A percentile compares a stretch with the other conserved stretches of the same genome.
Evolutionary conservation across 2,888 invertebrate species (phyloP).

Genomic region (Teleiodes luculella): DNA sequence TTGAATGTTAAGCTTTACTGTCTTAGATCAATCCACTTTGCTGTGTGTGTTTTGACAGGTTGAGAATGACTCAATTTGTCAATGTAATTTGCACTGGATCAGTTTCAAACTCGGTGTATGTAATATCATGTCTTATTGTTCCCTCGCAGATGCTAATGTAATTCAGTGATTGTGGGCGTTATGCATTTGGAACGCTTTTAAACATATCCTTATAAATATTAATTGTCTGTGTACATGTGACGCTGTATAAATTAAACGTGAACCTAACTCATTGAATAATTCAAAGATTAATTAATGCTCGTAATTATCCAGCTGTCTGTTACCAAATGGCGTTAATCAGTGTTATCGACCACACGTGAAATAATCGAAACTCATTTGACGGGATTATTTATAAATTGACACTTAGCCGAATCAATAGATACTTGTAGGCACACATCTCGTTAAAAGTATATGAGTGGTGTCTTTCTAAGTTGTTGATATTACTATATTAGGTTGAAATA

Average conservation of each 20-base stretch:
- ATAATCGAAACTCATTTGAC: not conserved
- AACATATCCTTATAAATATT: constrained; percentile 57
- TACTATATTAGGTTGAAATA: too few species aligned
- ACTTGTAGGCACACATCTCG: too few species aligned
- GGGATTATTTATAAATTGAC: not conserved
- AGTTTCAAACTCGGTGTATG: constrained; percentile 25
- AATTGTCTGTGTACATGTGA: constrained; percentile 35
- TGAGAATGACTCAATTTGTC: constrained; percentile 47
- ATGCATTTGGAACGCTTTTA: constrained; percentile 55
- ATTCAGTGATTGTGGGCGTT: constrained; percentile 43
- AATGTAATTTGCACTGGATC: constrained; percentile 41
- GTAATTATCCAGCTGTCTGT: constrained; percentile 5
- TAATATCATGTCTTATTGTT: constrained; percentile 43
- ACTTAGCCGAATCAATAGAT: not conserved
- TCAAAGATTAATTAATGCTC: constrained; percentile 23
- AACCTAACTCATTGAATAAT: constrained; percentile 36
- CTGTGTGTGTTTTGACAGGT: constrained; percentile 31
- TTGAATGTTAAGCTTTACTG: constrained; percentile 12
- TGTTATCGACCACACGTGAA: not conserved
- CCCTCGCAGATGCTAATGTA: constrained; percentile 47
- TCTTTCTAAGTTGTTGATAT: too few species aligned
- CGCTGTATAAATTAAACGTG: constrained; percentile 37
- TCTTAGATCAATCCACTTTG: constrained; percentile 31
- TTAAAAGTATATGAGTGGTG: too few species aligned
- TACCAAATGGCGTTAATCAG: constrained; percentile 2